Percentiles rank a stretch among this genome's conserved stretches.
Conservation (phyloP, 2,888 invertebrate genomes). For the Ectemnius continuus region DNA sequence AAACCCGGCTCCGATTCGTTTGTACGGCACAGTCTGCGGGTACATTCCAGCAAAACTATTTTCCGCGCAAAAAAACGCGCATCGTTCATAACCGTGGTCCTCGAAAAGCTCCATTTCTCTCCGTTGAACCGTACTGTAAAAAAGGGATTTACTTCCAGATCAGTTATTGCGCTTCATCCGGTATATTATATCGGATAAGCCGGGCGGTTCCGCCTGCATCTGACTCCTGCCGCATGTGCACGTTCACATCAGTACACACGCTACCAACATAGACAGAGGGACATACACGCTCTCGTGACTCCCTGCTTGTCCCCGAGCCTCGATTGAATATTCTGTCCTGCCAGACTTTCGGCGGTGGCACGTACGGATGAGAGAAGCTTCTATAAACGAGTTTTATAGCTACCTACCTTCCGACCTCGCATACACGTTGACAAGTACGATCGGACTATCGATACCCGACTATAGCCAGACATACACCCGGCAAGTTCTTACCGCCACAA, state of each 20-base stretch:
- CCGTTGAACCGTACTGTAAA: constrained; percentile 43
- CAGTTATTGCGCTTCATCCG: constrained; percentile 52
- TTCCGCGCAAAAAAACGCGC: constrained; percentile 9
- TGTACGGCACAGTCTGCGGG: constrained; percentile 15
- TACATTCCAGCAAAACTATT: constrained; percentile 36
- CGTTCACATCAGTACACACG: constrained; percentile 1
- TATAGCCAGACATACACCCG: constrained; percentile 31
- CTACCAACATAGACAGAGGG: not conserved
- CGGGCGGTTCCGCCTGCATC: constrained; percentile 34
- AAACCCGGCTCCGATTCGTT: constrained; percentile 28
- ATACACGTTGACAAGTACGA: constrained; percentile 24
- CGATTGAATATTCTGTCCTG: constrained; percentile 38
- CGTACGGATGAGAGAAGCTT: constrained; percentile 44
- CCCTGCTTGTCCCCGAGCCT: constrained; percentile 32
- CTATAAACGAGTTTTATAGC: constrained; percentile 61
- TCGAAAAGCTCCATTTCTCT: constrained; percentile 44
- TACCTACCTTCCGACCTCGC: constrained; percentile 32
- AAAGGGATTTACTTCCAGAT: constrained; percentile 53
- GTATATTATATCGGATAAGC: constrained; percentile 54
- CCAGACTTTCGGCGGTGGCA: constrained; percentile 51
- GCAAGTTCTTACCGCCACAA: constrained; percentile 29
- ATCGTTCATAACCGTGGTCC: constrained; percentile 8
- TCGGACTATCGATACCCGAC: constrained; percentile 47
- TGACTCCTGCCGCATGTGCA: constrained; percentile 22
- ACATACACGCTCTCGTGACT: not conserved